Conservation (phyloP, 2,113 vertebrate species). For the Cathartes aura region DNA sequence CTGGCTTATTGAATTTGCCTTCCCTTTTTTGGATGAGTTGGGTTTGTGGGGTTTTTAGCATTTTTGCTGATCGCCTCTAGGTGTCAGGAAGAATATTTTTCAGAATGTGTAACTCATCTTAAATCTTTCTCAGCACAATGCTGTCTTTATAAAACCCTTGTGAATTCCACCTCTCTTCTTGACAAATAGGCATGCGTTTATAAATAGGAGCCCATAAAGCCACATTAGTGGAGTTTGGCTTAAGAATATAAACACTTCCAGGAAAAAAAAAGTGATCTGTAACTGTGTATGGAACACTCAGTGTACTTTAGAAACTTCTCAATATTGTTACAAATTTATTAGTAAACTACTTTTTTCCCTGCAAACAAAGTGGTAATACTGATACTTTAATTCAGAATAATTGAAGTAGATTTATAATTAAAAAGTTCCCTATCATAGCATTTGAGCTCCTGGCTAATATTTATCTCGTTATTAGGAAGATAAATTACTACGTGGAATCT, state of each 20-base stretch:
- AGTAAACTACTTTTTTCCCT: background rate
- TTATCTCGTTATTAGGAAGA: background rate
- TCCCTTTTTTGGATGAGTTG: background rate
- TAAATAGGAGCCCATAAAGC: background rate
- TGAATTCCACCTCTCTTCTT: background rate
- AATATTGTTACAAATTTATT: background rate
- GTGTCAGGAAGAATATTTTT: conserved; percentile 43
- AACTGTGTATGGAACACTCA: background rate
- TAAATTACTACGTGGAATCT: background rate
- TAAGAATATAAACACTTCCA: background rate
- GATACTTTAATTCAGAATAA: background rate
- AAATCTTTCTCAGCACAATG: background rate
- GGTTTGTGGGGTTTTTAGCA: background rate
- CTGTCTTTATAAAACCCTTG: background rate
- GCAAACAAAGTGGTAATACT: background rate
- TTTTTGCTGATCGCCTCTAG: background rate
- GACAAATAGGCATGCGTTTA: background rate
- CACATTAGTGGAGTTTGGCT: background rate
- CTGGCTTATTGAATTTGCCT: background rate
- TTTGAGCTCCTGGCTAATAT: background rate
- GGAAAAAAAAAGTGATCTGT: background rate
- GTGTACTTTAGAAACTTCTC: background rate
- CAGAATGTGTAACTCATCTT: background rate
- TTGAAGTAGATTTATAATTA: background rate
- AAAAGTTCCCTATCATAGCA: background rate